Evolutionary conservation across 2,888 invertebrate species (phyloP), one percentile per base, ranked within the genome.

Genomic region (Drosophila neonasuta): DNA sequence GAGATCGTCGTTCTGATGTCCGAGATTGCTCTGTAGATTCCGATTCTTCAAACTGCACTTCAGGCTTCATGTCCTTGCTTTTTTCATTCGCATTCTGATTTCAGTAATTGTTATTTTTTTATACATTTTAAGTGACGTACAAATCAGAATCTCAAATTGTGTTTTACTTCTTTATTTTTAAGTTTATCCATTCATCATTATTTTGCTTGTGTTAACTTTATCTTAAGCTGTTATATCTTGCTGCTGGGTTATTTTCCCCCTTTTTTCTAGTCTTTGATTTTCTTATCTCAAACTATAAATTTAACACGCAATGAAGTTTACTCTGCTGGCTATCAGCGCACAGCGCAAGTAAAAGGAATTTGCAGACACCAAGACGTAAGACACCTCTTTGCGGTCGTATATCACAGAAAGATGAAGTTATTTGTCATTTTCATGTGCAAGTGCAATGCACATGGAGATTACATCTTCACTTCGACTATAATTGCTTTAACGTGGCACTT

Each of bases 401-500:
- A 46, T 69, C 60, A 57, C 13, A 30, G 49, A 41, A 57, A 62
- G 49, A 74, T 74, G 59, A 71, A 71, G 67, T 75, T 79, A 73
- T 79, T 80, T 79, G 77, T 79, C 81, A 77, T 63, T 83, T 75
- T 63, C 78, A 73, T 69, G 10, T 55, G 20, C 48, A 42, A 66
- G 55, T 52, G 61, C 59, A 57, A 42, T 17, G 50, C 45, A 68
- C 74, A 71, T 70, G 68, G 68, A 69, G 79, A 84, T 84, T 61
- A 81, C 79, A 79, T 79, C 85, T 80, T 77, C 74, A 84, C 77
- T 77, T 79, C 59, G 58, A 71, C 78, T 78, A 70, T 81, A 81
- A 85, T 81, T 81, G 80, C 81, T 78, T 74, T 65, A 70, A 78
- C 76, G 70, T 82, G 85, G 76, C 80, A 74, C 71, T 64, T 73